phyloP scores from a whole-genome alignment of 2,888 invertebrate genomes.

The Byasa hedistus region DNA sequence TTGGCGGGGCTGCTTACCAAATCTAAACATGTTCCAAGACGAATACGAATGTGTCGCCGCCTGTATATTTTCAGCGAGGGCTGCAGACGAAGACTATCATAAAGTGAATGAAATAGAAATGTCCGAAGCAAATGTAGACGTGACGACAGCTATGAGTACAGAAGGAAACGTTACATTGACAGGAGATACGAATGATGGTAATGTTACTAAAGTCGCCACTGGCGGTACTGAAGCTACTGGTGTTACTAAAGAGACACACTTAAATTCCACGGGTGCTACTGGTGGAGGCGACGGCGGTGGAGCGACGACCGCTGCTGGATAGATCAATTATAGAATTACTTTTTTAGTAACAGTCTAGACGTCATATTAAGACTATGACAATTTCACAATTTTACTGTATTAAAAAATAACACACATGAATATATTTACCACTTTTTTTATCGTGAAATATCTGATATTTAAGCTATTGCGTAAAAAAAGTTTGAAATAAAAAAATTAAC shows the following conservation, averaged over 20 bases:
- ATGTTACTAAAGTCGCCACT: constrained; percentile 6
- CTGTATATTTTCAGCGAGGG: constrained; percentile 55
- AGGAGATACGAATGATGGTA: neutral
- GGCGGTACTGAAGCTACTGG: neutral
- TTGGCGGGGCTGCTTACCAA: constrained; percentile 69
- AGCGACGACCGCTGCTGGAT: neutral
- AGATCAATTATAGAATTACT: too few relatives aligned
- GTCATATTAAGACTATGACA: too few relatives aligned
- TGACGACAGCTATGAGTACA: neutral
- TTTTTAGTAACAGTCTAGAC: too few relatives aligned
- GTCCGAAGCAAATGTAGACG: constrained; percentile 13
- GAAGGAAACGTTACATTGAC: constrained; percentile 19
- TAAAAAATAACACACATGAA: too few relatives aligned
- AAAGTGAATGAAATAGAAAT: constrained; percentile 21
- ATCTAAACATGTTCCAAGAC: constrained; percentile 64
- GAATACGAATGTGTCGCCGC: constrained; percentile 67
- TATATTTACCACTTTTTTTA: too few relatives aligned
- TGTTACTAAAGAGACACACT: neutral
- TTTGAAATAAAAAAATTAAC: too few relatives aligned
- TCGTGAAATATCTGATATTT: too few relatives aligned
- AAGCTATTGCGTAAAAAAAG: too few relatives aligned
- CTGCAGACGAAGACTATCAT: constrained; percentile 45
- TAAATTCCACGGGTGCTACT: neutral
- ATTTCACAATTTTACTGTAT: too few relatives aligned
- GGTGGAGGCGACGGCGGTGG: neutral